Evolutionary conservation across 2,888 invertebrate genomes (phyloP).

Genomic region (Trachelus stipa): DNA sequence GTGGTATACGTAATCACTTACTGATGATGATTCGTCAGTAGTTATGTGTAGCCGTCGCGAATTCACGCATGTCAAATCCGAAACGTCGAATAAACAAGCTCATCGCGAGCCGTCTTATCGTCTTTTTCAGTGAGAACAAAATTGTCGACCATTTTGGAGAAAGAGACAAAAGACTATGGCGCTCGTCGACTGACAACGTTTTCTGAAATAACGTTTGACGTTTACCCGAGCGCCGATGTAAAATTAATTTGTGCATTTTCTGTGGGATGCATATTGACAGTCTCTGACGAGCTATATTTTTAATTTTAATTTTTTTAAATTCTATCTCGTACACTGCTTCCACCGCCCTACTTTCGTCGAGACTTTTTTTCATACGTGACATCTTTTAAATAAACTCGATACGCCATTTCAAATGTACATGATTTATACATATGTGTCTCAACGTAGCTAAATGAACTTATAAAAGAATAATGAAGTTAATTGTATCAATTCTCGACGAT

Average conservation of each 20-base stretch:
- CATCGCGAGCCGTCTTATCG: background rate
- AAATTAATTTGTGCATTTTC: background rate
- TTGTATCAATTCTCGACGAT: slow-evolving; percentile 22
- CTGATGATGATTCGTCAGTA: background rate
- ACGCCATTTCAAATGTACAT: slow-evolving; percentile 34
- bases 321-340: slow-evolving; percentile 35
- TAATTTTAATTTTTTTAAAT: slow-evolving; percentile 32
- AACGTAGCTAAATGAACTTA: slow-evolving; percentile 37
- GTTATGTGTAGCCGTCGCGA: background rate
- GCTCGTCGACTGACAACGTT: background rate
- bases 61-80: background rate
- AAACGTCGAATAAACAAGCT: background rate
- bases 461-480: slow-evolving; percentile 16
- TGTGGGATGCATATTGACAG: background rate
- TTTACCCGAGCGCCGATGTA: background rate
- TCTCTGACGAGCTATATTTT: background rate
- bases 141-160: background rate
- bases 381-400: slow-evolving; percentile 22
- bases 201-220: background rate
- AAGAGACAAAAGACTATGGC: background rate
- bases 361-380: background rate
- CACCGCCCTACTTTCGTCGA: background rate
- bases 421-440: slow-evolving; percentile 40
- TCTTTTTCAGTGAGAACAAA: background rate
- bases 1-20: background rate